Evolutionary conservation across 2,113 vertebrate species (phyloP).

Genomic region (Pleuronectes platessa): DNA sequence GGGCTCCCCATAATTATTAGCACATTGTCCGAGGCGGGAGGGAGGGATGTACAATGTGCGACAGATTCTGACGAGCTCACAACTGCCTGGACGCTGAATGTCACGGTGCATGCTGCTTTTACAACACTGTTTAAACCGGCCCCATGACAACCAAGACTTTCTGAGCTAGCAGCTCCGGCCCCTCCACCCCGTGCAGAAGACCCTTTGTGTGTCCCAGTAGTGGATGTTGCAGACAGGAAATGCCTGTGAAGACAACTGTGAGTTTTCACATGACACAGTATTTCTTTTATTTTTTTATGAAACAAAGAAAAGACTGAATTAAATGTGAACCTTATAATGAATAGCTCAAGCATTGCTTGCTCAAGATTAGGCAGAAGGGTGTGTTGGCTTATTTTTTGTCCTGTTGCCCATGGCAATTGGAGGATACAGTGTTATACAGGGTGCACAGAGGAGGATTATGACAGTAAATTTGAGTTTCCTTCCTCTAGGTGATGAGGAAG

Average conservation of each 20-base stretch:
- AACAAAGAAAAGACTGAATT: too few relatives aligned
- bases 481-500: too few relatives aligned
- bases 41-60: constrained; percentile 46
- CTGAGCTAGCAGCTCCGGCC: constrained; percentile 19
- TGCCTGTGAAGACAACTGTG: background rate
- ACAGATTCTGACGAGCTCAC: constrained; percentile 53
- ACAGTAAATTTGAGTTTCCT: background rate
- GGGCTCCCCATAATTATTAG: constrained; percentile 74
- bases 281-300: too few relatives aligned
- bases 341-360: constrained; percentile 7
- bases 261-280: background rate
- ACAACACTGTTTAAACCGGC: constrained; percentile 31
- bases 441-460: background rate
- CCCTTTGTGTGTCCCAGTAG: constrained; percentile 21
- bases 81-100: constrained; percentile 49
- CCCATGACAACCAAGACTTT: constrained; percentile 44
- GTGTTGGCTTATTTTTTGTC: background rate
- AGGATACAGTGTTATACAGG: background rate
- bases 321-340: background rate
- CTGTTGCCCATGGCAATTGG: constrained; percentile 14
- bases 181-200: constrained; percentile 13
- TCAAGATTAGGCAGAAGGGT: constrained; percentile 1
- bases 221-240: constrained; percentile 37
- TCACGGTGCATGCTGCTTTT: constrained; percentile 50
- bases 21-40: constrained; percentile 59